Conservation (phyloP, 2,888 invertebrate genomes). For the Aleiodes leptofemur region DNA sequence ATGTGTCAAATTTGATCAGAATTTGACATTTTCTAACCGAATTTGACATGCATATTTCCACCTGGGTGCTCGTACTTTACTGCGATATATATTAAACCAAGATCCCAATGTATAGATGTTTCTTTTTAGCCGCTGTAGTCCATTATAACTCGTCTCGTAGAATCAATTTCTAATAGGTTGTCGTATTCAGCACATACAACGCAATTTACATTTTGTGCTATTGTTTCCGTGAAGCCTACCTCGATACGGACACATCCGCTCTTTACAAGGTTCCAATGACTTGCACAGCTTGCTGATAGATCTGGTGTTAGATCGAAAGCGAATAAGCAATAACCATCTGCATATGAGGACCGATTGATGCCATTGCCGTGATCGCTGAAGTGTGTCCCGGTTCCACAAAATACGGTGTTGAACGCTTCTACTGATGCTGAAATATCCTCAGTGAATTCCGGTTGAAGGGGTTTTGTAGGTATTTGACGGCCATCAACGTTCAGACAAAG, state of each 20-base stretch:
- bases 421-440: too few species aligned
- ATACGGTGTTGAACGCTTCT: not conserved
- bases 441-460: not conserved
- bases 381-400: not conserved
- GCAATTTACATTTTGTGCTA: constrained; percentile 14
- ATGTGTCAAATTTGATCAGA: too few species aligned
- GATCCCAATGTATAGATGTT: too few species aligned
- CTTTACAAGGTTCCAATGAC: constrained; percentile 47
- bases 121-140: not conserved
- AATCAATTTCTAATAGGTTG: constrained; percentile 60
- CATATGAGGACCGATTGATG: too few species aligned
- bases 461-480: not conserved
- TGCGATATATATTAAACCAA: too few species aligned
- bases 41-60: too few species aligned
- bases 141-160: not conserved
- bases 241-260: constrained; percentile 56
- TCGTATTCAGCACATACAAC: constrained; percentile 58
- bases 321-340: constrained; percentile 37
- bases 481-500: not conserved
- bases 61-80: too few species aligned
- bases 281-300: constrained; percentile 50
- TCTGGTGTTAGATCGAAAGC: constrained; percentile 60
- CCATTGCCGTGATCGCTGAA: too few species aligned
- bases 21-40: too few species aligned
- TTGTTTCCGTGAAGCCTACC: constrained; percentile 37